Percentiles rank a stretch among this genome's conserved stretches.
phyloP scores from a whole-genome alignment of 2,113 vertebrate genomes.

The Montifringilla adamsi region DNA sequence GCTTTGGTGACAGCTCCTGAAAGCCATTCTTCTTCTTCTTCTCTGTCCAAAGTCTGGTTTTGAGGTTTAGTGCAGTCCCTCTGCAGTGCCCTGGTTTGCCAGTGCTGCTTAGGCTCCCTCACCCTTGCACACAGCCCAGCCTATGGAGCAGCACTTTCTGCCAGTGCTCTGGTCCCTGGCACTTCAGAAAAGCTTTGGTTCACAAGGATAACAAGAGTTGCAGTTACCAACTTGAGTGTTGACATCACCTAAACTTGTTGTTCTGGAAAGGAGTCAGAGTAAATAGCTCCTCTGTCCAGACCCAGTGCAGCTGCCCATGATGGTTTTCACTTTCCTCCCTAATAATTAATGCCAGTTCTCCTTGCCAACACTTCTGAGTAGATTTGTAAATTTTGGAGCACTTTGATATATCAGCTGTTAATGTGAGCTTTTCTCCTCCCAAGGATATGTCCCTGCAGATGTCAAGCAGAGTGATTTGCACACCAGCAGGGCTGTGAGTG shows the following conservation, averaged over 20 bases:
- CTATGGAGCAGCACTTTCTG: background rate
- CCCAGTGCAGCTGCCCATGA: background rate
- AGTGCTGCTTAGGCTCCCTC: background rate
- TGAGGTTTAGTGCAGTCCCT: accelerated
- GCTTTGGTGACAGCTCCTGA: background rate
- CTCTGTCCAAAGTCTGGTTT: background rate
- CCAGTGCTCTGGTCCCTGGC: background rate
- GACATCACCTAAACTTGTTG: background rate
- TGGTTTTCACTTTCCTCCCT: background rate
- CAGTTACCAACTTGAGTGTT: background rate
- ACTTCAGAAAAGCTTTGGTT: background rate
- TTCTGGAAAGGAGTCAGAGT: background rate
- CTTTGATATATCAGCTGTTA: background rate
- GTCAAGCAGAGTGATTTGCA: background rate
- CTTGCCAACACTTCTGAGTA: background rate
- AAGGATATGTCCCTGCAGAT: background rate
- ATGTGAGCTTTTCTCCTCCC: background rate
- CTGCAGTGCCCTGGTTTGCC: background rate
- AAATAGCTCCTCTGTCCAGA: background rate
- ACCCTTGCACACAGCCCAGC: accelerated
- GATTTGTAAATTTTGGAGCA: background rate
- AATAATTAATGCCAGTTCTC: background rate
- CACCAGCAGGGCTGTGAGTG: background rate
- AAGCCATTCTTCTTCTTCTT: background rate
- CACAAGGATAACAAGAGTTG: accelerated